Conservation (phyloP, 1,140 invertebrate genomes). For the Euura lappo region DNA sequence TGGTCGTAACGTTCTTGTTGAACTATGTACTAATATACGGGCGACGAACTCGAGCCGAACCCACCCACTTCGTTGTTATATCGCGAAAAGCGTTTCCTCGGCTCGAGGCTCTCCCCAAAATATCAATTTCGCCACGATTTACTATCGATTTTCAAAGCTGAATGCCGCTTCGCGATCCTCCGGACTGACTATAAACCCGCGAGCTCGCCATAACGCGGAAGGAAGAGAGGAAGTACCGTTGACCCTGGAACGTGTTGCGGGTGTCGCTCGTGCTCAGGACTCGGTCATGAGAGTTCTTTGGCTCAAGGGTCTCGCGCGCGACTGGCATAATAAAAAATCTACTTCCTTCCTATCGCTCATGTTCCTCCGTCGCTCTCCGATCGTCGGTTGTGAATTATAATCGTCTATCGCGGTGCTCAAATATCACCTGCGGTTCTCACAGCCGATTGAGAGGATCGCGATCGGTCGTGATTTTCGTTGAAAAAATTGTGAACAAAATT, state of each 20-base stretch:
- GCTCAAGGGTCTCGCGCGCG: slow-evolving; percentile 17
- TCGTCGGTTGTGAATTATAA: slow-evolving; percentile 26
- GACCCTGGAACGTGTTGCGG: slow-evolving; percentile 28
- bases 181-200: too few species aligned
- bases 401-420: slow-evolving; percentile 4
- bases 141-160: too few species aligned
- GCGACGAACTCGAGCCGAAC: too few species aligned
- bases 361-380: slow-evolving; percentile 8
- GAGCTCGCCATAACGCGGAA: slow-evolving; percentile 31
- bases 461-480: too few species aligned
- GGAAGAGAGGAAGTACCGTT: slow-evolving; percentile 46
- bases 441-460: background rate
- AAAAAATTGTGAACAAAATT: too few species aligned
- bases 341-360: slow-evolving; percentile 28
- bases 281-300: slow-evolving; percentile 31
- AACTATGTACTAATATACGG: too few species aligned
- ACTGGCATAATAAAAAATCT: slow-evolving; percentile 27
- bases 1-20: too few species aligned
- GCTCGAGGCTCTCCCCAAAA: too few species aligned
- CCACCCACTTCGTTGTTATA: too few species aligned
- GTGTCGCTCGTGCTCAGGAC: slow-evolving; percentile 23
- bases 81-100: too few species aligned
- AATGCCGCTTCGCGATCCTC: too few species aligned
- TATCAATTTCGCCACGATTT: too few species aligned
- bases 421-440: background rate